phyloP scores from a whole-genome alignment of 1,140 invertebrate species.

The Caenorhabditis elegans region DNA sequence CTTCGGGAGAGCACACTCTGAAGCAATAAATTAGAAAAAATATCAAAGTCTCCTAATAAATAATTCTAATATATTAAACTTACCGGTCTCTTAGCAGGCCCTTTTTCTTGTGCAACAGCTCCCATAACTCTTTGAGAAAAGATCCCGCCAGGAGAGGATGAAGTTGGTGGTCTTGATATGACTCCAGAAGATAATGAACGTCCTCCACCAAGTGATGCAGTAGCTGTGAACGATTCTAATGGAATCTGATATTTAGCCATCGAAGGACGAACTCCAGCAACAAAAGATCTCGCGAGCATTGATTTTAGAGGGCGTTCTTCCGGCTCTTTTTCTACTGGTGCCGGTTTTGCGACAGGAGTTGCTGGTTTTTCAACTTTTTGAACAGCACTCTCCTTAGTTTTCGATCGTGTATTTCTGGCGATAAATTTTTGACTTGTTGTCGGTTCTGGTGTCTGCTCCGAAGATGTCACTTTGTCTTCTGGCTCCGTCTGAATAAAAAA shows the following conservation, averaged over 20 bases:
- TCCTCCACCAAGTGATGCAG: too few relatives aligned
- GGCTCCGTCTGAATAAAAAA: too few relatives aligned
- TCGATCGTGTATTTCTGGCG: too few relatives aligned
- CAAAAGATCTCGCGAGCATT: neutral
- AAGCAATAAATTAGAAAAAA: neutral
- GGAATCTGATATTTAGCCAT: neutral
- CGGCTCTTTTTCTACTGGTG: neutral
- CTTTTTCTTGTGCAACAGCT: neutral
- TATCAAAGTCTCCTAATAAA: too few relatives aligned
- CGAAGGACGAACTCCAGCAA: neutral
- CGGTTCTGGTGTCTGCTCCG: too few relatives aligned
- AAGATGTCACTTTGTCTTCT: too few relatives aligned
- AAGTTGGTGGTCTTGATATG: neutral
- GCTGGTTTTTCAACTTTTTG: neutral
- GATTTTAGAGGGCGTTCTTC: constrained; percentile 8
- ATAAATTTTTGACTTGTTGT: too few relatives aligned
- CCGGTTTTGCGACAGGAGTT: neutral
- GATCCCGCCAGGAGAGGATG: neutral
- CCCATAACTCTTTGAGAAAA: neutral
- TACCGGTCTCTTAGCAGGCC: neutral
- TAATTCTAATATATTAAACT: neutral
- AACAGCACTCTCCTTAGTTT: too few relatives aligned
- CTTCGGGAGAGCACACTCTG: neutral
- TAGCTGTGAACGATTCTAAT: neutral
- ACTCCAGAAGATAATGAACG: neutral